Conservation (phyloP, 1,140 invertebrate species). For the Eumeta japonica region DNA sequence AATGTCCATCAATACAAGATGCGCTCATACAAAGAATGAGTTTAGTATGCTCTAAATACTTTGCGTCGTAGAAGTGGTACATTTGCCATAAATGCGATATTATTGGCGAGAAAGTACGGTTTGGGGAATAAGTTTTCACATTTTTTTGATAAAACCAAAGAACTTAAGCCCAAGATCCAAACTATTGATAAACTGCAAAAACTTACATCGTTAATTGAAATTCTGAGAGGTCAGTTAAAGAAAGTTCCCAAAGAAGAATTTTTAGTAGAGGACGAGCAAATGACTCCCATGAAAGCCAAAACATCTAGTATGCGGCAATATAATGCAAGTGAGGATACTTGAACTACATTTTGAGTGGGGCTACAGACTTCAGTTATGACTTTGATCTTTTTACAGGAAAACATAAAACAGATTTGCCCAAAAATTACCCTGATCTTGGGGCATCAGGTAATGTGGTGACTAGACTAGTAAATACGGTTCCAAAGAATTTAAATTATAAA, state of each 20-base stretch:
- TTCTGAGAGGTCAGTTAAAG: too few relatives aligned
- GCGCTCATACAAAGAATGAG: too few relatives aligned
- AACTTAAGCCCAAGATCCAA: background rate
- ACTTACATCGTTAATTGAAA: constrained; percentile 2
- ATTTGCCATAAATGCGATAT: constrained; percentile 7
- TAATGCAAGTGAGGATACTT: constrained; percentile 43
- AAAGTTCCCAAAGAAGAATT: constrained; percentile 18
- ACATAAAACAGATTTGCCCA: constrained; percentile 1
- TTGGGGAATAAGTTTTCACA: constrained; percentile 10
- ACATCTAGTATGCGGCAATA: constrained; percentile 30
- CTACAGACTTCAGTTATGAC: constrained; percentile 17
- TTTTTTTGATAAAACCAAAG: constrained; percentile 6
- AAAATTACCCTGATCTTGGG: constrained; percentile 4
- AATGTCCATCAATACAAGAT: too few relatives aligned
- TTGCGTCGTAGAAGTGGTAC: too few relatives aligned
- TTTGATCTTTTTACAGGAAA: constrained; percentile 27
- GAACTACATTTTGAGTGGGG: constrained; percentile 22
- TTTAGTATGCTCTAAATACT: too few relatives aligned
- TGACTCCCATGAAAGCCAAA: constrained; percentile 26
- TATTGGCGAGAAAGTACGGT: constrained; percentile 10
- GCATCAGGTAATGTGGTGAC: constrained; percentile 1
- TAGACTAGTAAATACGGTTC: too few relatives aligned
- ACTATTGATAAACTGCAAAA: constrained; percentile 7
- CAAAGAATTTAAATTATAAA: too few relatives aligned
- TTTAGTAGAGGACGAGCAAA: constrained; percentile 22